Evolutionary conservation across 2,113 vertebrate genomes (phyloP), one percentile per base, ranked within the genome.

Genomic region (Martes martes): DNA sequence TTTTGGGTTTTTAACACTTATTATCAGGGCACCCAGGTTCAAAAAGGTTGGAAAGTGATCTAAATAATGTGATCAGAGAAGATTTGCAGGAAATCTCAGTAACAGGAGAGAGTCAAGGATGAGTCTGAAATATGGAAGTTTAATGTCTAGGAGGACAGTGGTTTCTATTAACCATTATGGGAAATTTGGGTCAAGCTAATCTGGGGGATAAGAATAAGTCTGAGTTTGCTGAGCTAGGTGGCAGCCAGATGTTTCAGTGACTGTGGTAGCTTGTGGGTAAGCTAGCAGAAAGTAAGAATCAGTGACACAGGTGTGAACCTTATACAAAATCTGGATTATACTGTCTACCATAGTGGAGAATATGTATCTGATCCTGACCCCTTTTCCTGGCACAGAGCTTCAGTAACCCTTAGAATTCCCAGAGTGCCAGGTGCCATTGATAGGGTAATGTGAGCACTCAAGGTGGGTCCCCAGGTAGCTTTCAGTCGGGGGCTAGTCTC

Each of bases 11-110:
- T 86, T 76, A 94, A 86, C 16, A 45, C 14, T 33, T 93, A 16
- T 14, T 94, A 19, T n/a, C 52, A 21, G 26, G 63, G 36, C 15
- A 16, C 26, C 28, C 36, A 89, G 1, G 8, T 73, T 94, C 36
- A 92, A 81, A 74, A 65, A 59, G 16, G 16, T 78, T 73, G 59
- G 15, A 52, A 39, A 47, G 71, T 42, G 31, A 88, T 19, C 45
- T 78, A 50, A 67, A 81, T 36, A 47, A 50, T 26, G 39, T 28
- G 9, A 47, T 76, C 63, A 36, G 74, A n/a, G 50, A 81, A 92
- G 76, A 89, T 69, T 74, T 69, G 91, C 3, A 86, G 55, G 36
- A 89, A 61, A 81, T 89, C 39, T 94, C 89, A 80, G 26, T 73
- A 63, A 73, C 2, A 26, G 65, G 65, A 55, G 4, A 47, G 47